Evolutionary conservation across 2,888 invertebrate species (phyloP).

Genomic region (Gymnoscelis rufifasciata): DNA sequence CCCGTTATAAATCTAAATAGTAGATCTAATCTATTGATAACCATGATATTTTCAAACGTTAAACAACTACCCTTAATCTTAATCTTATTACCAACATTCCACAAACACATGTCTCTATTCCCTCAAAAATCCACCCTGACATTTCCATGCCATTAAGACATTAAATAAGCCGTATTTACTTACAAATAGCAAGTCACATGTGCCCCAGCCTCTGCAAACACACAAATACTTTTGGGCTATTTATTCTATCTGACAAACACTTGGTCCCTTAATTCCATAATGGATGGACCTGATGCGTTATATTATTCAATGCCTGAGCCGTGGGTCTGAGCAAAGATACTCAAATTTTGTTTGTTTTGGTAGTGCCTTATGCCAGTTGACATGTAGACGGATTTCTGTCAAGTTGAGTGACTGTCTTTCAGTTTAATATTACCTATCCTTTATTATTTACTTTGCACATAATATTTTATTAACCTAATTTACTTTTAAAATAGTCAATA

Average conservation of each 20-base stretch:
- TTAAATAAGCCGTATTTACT: constrained; percentile 23
- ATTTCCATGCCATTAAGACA: constrained; percentile 16
- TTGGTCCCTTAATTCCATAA: constrained; percentile 31
- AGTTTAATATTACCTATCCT: no score
- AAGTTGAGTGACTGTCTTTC: no score
- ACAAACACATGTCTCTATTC: constrained; percentile 1
- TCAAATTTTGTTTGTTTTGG: constrained; percentile 19
- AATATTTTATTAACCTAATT: no score
- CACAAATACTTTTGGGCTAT: constrained; percentile 30
- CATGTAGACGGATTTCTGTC: no score
- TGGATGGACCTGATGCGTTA: constrained; percentile 29
- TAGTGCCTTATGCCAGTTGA: neutral
- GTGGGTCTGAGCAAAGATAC: constrained; percentile 22
- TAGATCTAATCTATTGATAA: no score
- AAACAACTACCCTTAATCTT: no score
- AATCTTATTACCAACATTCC: no score
- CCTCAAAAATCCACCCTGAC: constrained; percentile 4
- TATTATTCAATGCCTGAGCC: constrained; percentile 29
- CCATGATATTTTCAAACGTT: no score
- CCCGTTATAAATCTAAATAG: no score
- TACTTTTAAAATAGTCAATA: no score
- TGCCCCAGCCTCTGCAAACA: constrained; percentile 25
- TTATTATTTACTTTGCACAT: no score
- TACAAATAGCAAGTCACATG: constrained; percentile 22
- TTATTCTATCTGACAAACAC: constrained; percentile 31